These are phyloP conservation scores for Copsychus sechellarum DNA, from an alignment of 2,113 vertebrate genomes.

Conservation along the genomic window DNA sequence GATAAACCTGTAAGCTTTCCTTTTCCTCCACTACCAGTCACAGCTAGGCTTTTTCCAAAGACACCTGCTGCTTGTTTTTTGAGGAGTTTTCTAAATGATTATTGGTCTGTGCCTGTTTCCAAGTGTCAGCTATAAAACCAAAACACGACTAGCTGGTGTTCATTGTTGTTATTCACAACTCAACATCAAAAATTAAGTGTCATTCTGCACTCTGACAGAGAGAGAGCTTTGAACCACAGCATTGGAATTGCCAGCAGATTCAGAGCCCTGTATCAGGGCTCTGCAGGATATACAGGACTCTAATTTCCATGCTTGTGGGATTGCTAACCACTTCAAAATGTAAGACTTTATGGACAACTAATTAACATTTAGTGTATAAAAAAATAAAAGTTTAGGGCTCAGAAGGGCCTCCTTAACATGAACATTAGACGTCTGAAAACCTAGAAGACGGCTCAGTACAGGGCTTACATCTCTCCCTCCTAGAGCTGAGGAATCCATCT, in stretches of 20 bases:
- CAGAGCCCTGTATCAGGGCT: background rate
- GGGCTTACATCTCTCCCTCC: background rate
- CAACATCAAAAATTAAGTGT: background rate
- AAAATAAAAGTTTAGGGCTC: background rate
- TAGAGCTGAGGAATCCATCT: background rate
- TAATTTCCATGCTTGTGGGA: background rate
- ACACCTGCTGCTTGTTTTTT: background rate
- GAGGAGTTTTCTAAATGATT: background rate
- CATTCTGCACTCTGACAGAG: background rate
- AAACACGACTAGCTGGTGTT: background rate
- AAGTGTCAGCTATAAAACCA: background rate
- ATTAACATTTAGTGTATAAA: background rate
- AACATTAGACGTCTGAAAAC: background rate
- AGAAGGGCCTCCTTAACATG: background rate
- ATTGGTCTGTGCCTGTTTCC: background rate
- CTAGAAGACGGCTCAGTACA: background rate
- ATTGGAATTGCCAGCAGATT: background rate
- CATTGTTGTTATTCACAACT: background rate
- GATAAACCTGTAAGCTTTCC: background rate
- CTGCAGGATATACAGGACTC: background rate
- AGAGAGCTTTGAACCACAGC: background rate
- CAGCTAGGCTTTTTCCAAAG: background rate
- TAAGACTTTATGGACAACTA: background rate
- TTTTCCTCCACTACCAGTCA: background rate
- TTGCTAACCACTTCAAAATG: background rate